Percentiles rank a stretch among this genome's conserved stretches.
Evolutionary conservation across 2,113 vertebrate genomes (phyloP).

Genomic region (Hypocryptadius cinnamomeus): DNA sequence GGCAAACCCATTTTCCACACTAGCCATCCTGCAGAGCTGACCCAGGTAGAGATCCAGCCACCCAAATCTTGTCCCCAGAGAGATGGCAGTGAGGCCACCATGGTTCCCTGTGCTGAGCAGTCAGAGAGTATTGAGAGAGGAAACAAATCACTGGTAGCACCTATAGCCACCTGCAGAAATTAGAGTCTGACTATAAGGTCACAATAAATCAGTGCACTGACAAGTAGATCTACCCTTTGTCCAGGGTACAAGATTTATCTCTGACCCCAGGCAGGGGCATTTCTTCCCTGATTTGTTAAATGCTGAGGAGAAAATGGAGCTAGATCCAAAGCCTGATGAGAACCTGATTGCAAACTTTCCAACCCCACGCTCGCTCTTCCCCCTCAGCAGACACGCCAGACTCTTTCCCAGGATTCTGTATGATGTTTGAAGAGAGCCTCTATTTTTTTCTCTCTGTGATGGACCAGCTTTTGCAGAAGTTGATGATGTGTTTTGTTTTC

Average conservation of each 20-base stretch:
- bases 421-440: background rate
- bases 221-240: conserved; percentile 60
- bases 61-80: background rate
- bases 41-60: background rate
- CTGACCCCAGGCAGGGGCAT: conserved; percentile 46
- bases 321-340: background rate
- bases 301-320: conserved; percentile 14
- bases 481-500: conserved; percentile 13
- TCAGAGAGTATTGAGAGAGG: background rate
- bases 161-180: conserved; percentile 47
- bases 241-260: conserved; percentile 61
- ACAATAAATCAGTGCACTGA: conserved; percentile 60
- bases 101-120: fast-evolving
- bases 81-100: background rate
- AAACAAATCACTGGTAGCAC: conserved; percentile 21
- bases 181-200: conserved; percentile 60
- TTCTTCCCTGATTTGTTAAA: conserved; percentile 59
- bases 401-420: background rate
- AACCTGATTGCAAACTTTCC: conserved; percentile 25
- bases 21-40: background rate
- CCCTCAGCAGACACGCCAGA: fast-evolving
- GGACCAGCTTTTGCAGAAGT: background rate
- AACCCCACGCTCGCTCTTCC: background rate
- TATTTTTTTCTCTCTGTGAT: background rate
- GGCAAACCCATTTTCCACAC: background rate